These are phyloP conservation scores for Cryptoblepharus egeriae DNA, from an alignment of 2,797 vertebrate species.

Conservation along the genomic window DNA sequence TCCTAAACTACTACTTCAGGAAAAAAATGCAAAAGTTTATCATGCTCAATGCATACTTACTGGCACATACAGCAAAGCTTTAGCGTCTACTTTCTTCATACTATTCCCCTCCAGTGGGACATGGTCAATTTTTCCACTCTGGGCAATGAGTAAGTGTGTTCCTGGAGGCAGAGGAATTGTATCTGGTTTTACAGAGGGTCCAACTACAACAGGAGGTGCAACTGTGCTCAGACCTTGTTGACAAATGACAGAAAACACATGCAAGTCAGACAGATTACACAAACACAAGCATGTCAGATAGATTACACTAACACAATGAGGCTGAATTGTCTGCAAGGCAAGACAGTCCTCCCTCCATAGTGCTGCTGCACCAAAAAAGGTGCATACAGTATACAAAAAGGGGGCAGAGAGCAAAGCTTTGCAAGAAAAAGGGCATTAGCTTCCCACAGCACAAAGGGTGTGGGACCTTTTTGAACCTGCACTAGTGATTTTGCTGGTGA, in stretches of 20 bases:
- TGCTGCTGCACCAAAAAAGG: no score
- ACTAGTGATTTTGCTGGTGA: no score
- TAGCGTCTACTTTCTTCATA: slow-evolving; percentile 85
- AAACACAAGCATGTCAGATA: slow-evolving; percentile 38
- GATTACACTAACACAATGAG: slow-evolving; percentile 7
- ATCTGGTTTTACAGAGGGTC: slow-evolving; percentile 83
- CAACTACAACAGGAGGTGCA: slow-evolving; percentile 71
- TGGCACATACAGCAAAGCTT: slow-evolving; percentile 85
- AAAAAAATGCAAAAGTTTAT: not conserved
- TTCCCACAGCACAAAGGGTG: no score
- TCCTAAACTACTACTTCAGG: not conserved
- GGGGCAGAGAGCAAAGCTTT: no score
- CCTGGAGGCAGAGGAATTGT: slow-evolving; percentile 84
- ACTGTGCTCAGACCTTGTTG: slow-evolving; percentile 83
- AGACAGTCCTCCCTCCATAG: no score
- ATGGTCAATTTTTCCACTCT: slow-evolving; percentile 89
- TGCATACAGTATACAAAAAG: no score
- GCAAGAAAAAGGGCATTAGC: no score
- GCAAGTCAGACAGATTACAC: slow-evolving; percentile 21
- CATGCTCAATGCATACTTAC: slow-evolving; percentile 73
- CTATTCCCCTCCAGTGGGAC: slow-evolving; percentile 84
- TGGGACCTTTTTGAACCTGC: no score
- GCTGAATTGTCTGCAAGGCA: slow-evolving; percentile 25
- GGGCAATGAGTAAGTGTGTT: slow-evolving; percentile 88
- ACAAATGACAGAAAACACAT: slow-evolving; percentile 45